These are phyloP conservation scores for Oryzias melastigma DNA, from an alignment of 2,113 vertebrate genomes.

Conservation along the genomic window DNA sequence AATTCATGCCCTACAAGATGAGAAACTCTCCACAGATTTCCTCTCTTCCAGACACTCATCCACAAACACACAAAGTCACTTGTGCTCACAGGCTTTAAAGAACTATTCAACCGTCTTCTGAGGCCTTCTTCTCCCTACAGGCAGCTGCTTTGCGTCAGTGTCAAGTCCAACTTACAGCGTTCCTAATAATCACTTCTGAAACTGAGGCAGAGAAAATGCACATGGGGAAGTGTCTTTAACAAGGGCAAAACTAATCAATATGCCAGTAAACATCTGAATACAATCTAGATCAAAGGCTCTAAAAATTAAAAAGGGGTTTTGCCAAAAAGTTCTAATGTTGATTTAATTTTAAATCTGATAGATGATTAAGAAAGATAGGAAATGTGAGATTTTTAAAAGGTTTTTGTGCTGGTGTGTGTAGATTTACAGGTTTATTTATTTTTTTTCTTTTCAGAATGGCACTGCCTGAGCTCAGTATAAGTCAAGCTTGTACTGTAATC, in stretches of 20 bases:
- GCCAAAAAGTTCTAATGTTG: slow-evolving; percentile 31
- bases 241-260: slow-evolving; percentile 33
- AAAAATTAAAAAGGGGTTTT: slow-evolving; percentile 10
- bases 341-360: slow-evolving; percentile 11
- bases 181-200: slow-evolving; percentile 42
- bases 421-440: slow-evolving; percentile 8
- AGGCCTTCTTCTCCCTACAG: slow-evolving; percentile 1
- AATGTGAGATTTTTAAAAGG: slow-evolving; percentile 9
- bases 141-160: slow-evolving; percentile 4
- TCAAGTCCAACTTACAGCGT: slow-evolving; percentile 1
- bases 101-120: slow-evolving; percentile 1
- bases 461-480: slow-evolving; percentile 49
- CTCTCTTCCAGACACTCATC: slow-evolving; percentile 9
- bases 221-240: slow-evolving; percentile 19
- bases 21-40: slow-evolving; percentile 26
- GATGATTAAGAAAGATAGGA: not conserved
- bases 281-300: slow-evolving; percentile 27
- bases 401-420: slow-evolving; percentile 15
- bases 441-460: slow-evolving; percentile 18
- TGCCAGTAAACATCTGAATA: slow-evolving; percentile 20
- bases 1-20: slow-evolving; percentile 34
- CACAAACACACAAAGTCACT: slow-evolving; percentile 6
- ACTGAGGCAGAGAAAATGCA: slow-evolving; percentile 35
- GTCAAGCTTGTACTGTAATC: slow-evolving; percentile 70
- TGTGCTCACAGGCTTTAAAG: slow-evolving; percentile 17